Evolutionary conservation across 2,888 invertebrate genomes (phyloP), one percentile per base, ranked within the genome.

Genomic region (Adineta ricciae): DNA sequence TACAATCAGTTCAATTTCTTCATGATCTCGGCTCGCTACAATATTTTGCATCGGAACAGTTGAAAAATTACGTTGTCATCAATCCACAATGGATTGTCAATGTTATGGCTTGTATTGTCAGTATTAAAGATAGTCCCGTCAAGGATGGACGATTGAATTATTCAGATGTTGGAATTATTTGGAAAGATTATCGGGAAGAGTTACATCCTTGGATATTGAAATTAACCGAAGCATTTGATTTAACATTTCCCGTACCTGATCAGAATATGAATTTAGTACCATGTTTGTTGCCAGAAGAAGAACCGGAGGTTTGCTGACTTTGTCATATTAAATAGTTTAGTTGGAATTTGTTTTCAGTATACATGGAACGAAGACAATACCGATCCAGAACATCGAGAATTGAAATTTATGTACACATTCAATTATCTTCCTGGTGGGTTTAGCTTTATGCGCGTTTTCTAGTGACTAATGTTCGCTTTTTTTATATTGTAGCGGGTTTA

Each of bases 51-150:
- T 89, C 87, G 32, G 89, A 89, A 83, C 88, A 88, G 27, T 88
- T 90, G 9, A 88, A 88, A 84, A 87, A 88, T 36, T 87, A 88
- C 86, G 88, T 90, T 8, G 89, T 90, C 14, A 89, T 90, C 83
- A 89, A 89, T 86, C 89, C 90, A 32, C 89, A 90, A 87, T 90
- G 90, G 90, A 88, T 90, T 73, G 89, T 90, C 8, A 89, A 90
- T 86, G 89, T 89, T 52, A 90, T 90, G 89, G 88, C 90, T 5
- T 89, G 89, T 87, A 88, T 90, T 0, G 89, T 90, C 3, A 88
- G 89, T 24, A 89, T 90, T 86, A 89, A 89, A 86, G 87, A 89
- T 84, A 88, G 89, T 2, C 88, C 88, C 2, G 89, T 90, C 72
- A 88, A 89, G 88, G 49, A 88, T 78, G 90, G 90, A 2, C 87